Evolutionary conservation across 37 sponge, comb jelly and placozoan species (phyloP).

Genomic region (Ephydatia muelleri): DNA sequence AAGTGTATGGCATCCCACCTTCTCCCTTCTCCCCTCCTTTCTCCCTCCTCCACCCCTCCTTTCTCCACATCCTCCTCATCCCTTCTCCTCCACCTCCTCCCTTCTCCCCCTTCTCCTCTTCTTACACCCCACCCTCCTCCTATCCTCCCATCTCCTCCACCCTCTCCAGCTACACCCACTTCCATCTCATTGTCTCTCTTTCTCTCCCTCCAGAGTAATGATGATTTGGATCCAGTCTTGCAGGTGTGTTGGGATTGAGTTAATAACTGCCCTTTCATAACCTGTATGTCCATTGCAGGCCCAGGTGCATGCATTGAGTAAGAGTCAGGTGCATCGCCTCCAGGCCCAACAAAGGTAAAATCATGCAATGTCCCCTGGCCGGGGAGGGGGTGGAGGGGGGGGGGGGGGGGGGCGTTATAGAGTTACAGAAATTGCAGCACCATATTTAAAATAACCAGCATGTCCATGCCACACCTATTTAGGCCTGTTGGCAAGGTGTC

Average conservation of each 20-base stretch:
- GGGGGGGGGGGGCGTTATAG: conserved; percentile 3
- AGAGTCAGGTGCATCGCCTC: conserved; percentile 20
- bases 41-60: not conserved
- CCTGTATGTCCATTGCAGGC: conserved; percentile 26
- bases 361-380: not conserved
- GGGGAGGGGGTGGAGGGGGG: not conserved
- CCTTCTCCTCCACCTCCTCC: not conserved
- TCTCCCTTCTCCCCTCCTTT: not conserved
- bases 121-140: not conserved
- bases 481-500: no score
- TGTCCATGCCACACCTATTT: no score
- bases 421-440: no score
- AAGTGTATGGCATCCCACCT: not conserved
- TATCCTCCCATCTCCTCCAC: not conserved
- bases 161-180: not conserved
- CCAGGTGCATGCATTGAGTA: conserved; percentile 63
- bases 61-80: not conserved
- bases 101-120: not conserved
- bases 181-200: not conserved
- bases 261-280: not conserved
- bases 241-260: not conserved
- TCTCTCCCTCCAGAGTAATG: not conserved
- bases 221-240: not conserved
- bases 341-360: not conserved
- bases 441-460: no score